Evolutionary conservation across 2,797 vertebrate species (phyloP).

Genomic region (Semotilus atromaculatus): DNA sequence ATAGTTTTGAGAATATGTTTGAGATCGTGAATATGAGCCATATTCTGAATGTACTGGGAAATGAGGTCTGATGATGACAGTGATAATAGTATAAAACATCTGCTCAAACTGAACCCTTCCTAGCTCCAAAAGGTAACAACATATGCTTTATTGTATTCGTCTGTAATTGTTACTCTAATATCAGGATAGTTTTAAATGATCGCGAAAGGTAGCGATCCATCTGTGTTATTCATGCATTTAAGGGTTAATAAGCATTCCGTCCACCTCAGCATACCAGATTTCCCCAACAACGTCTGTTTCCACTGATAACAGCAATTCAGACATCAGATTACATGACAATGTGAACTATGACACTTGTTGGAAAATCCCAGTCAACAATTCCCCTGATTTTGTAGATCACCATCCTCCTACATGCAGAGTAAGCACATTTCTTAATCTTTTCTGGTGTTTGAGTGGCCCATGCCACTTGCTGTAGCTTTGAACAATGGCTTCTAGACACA

Average conservation of each 20-base stretch:
- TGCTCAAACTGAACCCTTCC: too few species aligned
- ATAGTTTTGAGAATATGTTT: too few species aligned
- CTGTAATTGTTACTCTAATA: too few species aligned
- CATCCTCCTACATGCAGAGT: slow-evolving; percentile 57
- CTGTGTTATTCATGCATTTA: too few species aligned
- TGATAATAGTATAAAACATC: too few species aligned
- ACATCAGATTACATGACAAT: slow-evolving; percentile 67
- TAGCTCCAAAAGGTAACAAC: too few species aligned
- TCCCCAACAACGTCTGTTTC: slow-evolving; percentile 65
- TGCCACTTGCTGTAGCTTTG: slow-evolving; percentile 65
- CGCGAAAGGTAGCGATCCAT: too few species aligned
- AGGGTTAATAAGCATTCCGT: not conserved
- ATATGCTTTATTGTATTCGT: too few species aligned
- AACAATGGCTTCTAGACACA: slow-evolving; percentile 71
- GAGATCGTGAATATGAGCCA: too few species aligned
- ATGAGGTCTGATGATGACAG: too few species aligned
- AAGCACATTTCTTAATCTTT: slow-evolving; percentile 63
- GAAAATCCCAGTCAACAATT: slow-evolving; percentile 70
- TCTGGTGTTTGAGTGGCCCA: slow-evolving; percentile 47
- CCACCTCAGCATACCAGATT: slow-evolving; percentile 13
- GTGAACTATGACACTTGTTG: slow-evolving; percentile 58
- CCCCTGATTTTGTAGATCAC: slow-evolving; percentile 69
- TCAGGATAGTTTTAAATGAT: too few species aligned
- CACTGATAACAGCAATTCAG: slow-evolving; percentile 77
- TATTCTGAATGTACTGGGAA: too few species aligned